These are phyloP conservation scores for Meghimatium bilineatum DNA, from an alignment of 2,888 invertebrate species.

Conservation along the genomic window DNA sequence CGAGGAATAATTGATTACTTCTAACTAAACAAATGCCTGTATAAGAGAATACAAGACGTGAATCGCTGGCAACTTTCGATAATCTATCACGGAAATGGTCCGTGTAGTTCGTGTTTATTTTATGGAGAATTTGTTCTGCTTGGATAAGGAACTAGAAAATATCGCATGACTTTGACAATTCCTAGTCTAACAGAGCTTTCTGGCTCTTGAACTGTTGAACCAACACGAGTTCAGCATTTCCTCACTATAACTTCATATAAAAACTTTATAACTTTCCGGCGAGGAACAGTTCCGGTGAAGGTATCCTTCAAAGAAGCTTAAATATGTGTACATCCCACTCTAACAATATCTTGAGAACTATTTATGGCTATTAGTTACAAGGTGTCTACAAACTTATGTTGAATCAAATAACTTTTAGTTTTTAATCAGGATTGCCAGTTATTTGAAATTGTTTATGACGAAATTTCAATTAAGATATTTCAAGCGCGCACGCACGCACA, in stretches of 20 bases:
- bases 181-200: not conserved
- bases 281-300: constrained; percentile 3
- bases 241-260: not conserved
- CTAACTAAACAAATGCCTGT: too few relatives aligned
- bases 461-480: too few relatives aligned
- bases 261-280: not conserved
- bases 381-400: too few relatives aligned
- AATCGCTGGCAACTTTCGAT: not conserved
- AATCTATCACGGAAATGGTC: not conserved
- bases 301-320: not conserved
- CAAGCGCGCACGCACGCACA: too few relatives aligned
- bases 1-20: too few relatives aligned
- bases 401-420: too few relatives aligned
- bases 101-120: not conserved
- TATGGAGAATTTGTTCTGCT: not conserved
- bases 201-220: not conserved
- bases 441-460: too few relatives aligned
- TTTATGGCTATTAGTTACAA: too few relatives aligned
- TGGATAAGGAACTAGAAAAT: not conserved
- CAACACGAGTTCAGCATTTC: not conserved
- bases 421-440: too few relatives aligned
- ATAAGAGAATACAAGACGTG: not conserved
- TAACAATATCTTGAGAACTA: too few relatives aligned
- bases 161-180: not conserved
- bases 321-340: not conserved